Evolutionary conservation across 1,140 invertebrate species (phyloP).

Genomic region (Liolophura sinensis): DNA sequence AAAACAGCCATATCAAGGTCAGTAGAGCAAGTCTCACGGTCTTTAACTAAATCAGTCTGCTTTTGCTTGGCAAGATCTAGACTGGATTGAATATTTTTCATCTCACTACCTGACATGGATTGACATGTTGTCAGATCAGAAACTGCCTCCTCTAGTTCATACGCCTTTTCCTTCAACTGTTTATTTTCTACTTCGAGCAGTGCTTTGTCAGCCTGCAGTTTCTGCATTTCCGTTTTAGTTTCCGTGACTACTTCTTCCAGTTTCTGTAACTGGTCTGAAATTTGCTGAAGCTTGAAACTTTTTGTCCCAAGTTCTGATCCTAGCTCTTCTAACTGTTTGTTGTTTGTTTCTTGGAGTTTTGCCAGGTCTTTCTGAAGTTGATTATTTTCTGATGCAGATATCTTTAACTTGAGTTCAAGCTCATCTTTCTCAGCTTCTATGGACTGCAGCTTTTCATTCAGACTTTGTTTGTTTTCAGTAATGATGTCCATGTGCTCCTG

Average conservation of each 20-base stretch:
- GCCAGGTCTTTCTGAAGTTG: no score
- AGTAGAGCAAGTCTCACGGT: background rate
- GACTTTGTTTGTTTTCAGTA: slow-evolving; percentile 2
- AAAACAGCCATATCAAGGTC: slow-evolving; percentile 4
- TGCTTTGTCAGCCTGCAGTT: slow-evolving; percentile 7
- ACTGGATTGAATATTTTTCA: no score
- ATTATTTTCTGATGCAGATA: no score
- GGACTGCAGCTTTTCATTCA: slow-evolving; percentile 8
- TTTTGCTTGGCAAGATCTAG: no score
- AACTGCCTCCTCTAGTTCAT: slow-evolving; percentile 6
- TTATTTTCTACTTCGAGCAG: slow-evolving; percentile 1
- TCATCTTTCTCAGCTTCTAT: slow-evolving; percentile 6
- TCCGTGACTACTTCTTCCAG: slow-evolving; percentile 2
- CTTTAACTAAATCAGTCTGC: slow-evolving; percentile 1
- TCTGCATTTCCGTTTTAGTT: slow-evolving; percentile 8
- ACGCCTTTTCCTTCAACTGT: background rate
- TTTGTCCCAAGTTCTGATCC: no score
- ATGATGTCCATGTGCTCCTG: no score
- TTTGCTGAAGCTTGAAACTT: no score
- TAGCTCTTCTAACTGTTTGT: no score
- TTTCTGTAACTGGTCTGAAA: no score
- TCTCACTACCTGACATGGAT: no score
- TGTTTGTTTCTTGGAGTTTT: no score
- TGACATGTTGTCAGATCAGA: no score
- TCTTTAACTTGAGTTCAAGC: slow-evolving; percentile 1